Evolutionary conservation across 2,113 vertebrate species (phyloP).

Genomic region (Mesembrinibis cayennensis): DNA sequence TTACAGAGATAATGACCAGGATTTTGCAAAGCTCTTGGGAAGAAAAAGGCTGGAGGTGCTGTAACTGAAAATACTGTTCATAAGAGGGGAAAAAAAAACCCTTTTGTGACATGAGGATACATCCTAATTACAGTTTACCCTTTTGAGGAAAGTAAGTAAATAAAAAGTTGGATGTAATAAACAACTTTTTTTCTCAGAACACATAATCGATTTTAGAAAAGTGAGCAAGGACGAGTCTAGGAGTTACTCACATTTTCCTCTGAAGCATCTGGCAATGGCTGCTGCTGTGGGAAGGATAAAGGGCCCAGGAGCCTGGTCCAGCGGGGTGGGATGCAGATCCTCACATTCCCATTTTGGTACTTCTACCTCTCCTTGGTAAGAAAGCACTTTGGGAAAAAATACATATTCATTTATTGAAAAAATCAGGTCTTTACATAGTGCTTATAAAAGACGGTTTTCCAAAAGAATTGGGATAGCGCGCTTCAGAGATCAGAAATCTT

Average conservation of each 20-base stretch:
- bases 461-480: no score
- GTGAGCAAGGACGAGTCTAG: rapidly evolving
- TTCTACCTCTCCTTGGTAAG: background rate
- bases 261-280: background rate
- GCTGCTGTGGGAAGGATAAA: background rate
- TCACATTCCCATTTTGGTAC: rapidly evolving
- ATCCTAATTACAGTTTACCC: background rate
- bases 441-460: background rate
- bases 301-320: background rate
- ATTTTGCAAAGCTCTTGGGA: background rate
- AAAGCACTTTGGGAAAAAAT: rapidly evolving
- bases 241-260: background rate
- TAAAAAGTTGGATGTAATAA: background rate
- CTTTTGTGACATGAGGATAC: background rate
- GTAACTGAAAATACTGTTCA: background rate
- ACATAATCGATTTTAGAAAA: rapidly evolving
- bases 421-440: background rate
- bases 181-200: background rate
- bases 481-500: background rate
- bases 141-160: background rate
- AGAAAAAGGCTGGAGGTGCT: background rate
- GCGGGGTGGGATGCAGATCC: no score
- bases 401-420: background rate
- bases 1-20: background rate
- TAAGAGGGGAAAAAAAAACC: rapidly evolving